These are phyloP conservation scores for Etheostoma nigrum DNA, from an alignment of 2,797 vertebrate genomes.

Conservation along the genomic window DNA sequence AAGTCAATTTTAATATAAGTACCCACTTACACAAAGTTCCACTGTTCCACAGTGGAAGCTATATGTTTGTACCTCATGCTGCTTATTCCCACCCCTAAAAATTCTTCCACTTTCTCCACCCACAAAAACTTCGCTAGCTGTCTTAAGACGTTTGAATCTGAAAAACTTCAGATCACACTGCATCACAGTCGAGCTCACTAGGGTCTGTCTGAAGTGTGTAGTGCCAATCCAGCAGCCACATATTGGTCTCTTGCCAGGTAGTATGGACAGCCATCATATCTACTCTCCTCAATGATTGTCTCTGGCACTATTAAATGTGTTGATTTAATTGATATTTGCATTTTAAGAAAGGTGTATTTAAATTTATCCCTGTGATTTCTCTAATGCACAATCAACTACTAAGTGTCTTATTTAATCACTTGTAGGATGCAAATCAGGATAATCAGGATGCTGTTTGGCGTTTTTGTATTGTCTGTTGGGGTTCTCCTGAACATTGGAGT, in stretches of 20 bases:
- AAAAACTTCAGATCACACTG: constrained; percentile 39
- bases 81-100: constrained; percentile 55
- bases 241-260: constrained; percentile 59
- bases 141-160: constrained; percentile 50
- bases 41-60: constrained; percentile 3
- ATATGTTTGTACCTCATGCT: constrained; percentile 17
- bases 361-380: constrained; percentile 1
- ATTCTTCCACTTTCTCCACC: constrained; percentile 69
- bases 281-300: not conserved
- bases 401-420: constrained; percentile 22
- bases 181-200: constrained; percentile 34
- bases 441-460: constrained; percentile 57
- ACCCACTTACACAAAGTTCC: not conserved
- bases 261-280: not conserved
- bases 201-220: constrained; percentile 42
- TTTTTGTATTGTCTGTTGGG: constrained; percentile 59
- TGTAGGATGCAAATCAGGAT: constrained; percentile 55
- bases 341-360: constrained; percentile 1
- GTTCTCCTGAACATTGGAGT: constrained; percentile 65
- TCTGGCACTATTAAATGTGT: not conserved
- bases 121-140: constrained; percentile 58
- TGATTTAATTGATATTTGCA: constrained; percentile 10
- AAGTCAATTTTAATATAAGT: not conserved
- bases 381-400: not conserved
- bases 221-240: constrained; percentile 22